Percentiles rank a stretch among this genome's conserved stretches.
phyloP scores from a whole-genome alignment of 2,888 invertebrate genomes.

The Lysandra bellargus region DNA sequence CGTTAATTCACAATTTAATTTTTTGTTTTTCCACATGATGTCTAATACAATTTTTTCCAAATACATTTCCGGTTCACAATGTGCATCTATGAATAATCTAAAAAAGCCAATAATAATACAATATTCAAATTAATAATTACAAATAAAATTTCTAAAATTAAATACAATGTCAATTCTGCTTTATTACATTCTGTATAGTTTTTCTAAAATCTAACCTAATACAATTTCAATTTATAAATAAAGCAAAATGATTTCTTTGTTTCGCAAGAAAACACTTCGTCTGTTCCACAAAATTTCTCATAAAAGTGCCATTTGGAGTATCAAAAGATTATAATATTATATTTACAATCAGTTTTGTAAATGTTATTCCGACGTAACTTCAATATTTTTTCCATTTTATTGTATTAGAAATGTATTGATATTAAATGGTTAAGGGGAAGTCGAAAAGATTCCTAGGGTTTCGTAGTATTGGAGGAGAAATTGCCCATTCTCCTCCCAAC shows the following conservation, averaged over 20 bases:
- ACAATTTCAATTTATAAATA: not conserved
- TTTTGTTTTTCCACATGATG: too few species aligned
- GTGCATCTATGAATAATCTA: too few species aligned
- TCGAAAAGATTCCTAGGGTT: not conserved
- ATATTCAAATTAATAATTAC: too few species aligned
- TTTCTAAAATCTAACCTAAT: too few species aligned
- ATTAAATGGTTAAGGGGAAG: not conserved
- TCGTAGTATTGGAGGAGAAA: not conserved
- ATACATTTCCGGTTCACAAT: too few species aligned
- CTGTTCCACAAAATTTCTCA: not conserved
- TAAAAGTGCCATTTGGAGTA: slow-evolving; percentile 4
- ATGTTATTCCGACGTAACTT: slow-evolving; percentile 11
- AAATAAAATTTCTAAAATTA: too few species aligned
- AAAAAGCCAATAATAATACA: too few species aligned
- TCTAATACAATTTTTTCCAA: too few species aligned
- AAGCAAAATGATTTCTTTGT: not conserved
- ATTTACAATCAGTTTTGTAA: slow-evolving; percentile 7
- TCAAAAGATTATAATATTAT: not conserved
- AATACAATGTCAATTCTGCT: too few species aligned
- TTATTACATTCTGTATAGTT: too few species aligned
- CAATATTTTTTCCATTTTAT: slow-evolving; percentile 4
- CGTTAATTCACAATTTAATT: too few species aligned
- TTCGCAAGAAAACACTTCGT: not conserved
- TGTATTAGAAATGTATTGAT: slow-evolving; percentile 9
- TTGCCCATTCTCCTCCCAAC: too few species aligned